These are phyloP conservation scores for Coracias cyanogaster DNA, from an alignment of 2,797 vertebrate species.

Conservation along the genomic window DNA sequence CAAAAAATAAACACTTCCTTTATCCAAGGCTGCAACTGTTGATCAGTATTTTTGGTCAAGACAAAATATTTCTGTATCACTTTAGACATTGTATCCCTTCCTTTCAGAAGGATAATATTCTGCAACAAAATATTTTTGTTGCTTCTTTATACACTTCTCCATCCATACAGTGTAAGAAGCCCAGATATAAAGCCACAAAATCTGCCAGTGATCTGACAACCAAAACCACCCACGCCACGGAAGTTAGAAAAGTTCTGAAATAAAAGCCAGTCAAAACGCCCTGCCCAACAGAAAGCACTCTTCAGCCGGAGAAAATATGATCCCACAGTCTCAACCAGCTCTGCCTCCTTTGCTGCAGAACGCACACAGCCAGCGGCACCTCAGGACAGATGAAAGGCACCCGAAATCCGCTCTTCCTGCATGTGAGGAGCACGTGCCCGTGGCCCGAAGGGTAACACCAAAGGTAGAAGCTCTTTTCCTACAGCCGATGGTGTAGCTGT, in stretches of 20 bases:
- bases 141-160: neutral
- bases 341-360: neutral
- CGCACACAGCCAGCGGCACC: neutral
- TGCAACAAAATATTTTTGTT: neutral
- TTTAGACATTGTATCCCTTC: neutral
- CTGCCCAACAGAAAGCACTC: neutral
- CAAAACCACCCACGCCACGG: fast-evolving
- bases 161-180: neutral
- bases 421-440: neutral
- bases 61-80: neutral
- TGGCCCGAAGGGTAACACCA: too few species aligned
- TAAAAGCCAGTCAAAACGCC: neutral
- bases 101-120: neutral
- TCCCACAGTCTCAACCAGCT: neutral
- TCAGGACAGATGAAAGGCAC: neutral
- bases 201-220: neutral
- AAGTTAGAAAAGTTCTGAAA: neutral
- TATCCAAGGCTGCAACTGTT: neutral
- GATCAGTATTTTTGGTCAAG: neutral
- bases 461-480: neutral
- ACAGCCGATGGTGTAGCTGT: neutral
- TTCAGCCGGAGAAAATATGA: fast-evolving
- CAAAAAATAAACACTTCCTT: neutral
- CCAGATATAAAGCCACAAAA: neutral
- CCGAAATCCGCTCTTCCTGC: neutral